Evolutionary conservation across 2,797 vertebrate species (phyloP).

Genomic region (Mormyrus hasselquistii): DNA sequence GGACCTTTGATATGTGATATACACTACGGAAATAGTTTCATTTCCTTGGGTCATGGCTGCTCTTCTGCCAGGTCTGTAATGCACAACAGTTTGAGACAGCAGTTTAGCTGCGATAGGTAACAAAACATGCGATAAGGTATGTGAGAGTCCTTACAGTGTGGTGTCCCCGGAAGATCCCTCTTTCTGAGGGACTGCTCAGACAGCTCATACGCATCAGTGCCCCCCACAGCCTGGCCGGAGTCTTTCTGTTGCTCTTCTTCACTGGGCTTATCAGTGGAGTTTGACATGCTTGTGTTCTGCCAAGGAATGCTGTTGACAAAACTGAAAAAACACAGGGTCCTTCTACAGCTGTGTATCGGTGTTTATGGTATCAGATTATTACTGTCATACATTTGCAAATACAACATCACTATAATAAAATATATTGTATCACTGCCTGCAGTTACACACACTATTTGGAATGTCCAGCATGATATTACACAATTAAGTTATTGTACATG

Average conservation of each 20-base stretch:
- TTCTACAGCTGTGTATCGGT: background rate
- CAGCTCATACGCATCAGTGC: conserved; percentile 48
- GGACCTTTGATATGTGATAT: background rate
- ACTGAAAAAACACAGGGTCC: background rate
- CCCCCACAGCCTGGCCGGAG: conserved; percentile 38
- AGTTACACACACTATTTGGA: background rate
- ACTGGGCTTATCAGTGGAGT: conserved; percentile 61
- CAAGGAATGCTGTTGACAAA: background rate
- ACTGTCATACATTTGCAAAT: background rate
- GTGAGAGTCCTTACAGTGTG: conserved; percentile 65
- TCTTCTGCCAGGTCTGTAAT: background rate
- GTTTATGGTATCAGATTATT: background rate
- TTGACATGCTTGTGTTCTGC: conserved; percentile 68
- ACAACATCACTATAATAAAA: background rate
- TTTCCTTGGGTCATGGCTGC: background rate
- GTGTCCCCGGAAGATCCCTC: conserved; percentile 53
- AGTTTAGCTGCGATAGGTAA: background rate
- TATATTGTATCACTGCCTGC: background rate
- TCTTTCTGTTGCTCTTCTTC: conserved; percentile 54
- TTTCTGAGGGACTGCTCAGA: conserved; percentile 58
- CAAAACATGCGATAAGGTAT: background rate
- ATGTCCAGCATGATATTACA: background rate
- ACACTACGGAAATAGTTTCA: background rate
- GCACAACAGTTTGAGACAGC: background rate
- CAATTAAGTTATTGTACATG: background rate